Evolutionary conservation across 2,113 vertebrate species (phyloP).

Genomic region (Platanista minor): DNA sequence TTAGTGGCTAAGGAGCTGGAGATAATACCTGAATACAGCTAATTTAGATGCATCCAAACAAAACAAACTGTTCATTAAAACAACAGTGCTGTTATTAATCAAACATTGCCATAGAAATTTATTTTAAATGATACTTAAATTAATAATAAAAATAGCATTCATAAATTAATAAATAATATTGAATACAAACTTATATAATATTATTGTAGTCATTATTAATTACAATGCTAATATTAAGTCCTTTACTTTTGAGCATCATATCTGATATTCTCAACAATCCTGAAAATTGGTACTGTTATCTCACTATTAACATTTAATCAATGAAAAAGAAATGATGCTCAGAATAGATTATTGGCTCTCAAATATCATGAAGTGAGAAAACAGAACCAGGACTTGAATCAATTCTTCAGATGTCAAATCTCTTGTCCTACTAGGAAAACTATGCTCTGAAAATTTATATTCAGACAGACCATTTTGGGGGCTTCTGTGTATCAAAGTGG

Average conservation of each 20-base stretch:
- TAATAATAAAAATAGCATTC: background rate
- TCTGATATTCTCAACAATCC: background rate
- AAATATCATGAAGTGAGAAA: background rate
- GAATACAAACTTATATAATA: background rate
- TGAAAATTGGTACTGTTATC: background rate
- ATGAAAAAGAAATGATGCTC: background rate
- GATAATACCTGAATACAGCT: background rate
- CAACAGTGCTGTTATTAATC: background rate
- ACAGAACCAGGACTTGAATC: background rate
- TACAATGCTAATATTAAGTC: background rate
- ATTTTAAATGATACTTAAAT: background rate
- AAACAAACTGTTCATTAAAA: slow-evolving; percentile 37
- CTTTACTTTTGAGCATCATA: background rate
- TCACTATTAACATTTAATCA: background rate
- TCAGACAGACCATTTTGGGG: background rate
- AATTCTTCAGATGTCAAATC: background rate
- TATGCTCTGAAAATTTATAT: background rate
- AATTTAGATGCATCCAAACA: slow-evolving; percentile 28
- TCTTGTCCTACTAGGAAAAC: background rate
- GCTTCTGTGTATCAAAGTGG: background rate
- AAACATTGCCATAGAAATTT: background rate
- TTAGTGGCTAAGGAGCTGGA: background rate
- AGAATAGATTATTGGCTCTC: background rate
- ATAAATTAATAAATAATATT: background rate
- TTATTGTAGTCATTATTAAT: background rate